These are phyloP conservation scores for Ephydatia muelleri DNA, from an alignment of 37 sponge, comb jelly and placozoan species.

Conservation along the genomic window DNA sequence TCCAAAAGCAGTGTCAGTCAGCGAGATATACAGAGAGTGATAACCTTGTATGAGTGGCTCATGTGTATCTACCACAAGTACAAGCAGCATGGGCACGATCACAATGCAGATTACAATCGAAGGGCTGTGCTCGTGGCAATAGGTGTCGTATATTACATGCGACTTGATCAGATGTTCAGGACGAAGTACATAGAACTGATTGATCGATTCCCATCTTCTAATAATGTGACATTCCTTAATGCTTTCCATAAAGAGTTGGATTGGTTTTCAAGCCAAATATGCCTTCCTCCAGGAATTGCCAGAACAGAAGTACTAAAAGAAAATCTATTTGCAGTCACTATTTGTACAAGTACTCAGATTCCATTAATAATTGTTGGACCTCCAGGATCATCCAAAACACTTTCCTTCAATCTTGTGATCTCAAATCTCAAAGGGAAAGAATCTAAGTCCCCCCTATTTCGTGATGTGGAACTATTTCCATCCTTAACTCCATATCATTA, in stretches of 20 bases:
- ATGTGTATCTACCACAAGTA: slow-evolving; percentile 11
- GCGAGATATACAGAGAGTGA: slow-evolving; percentile 72
- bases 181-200: slow-evolving; percentile 28
- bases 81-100: slow-evolving; percentile 2
- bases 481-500: slow-evolving; percentile 59
- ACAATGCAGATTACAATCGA: slow-evolving; percentile 17
- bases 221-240: not conserved
- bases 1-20: slow-evolving; percentile 81
- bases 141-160: slow-evolving; percentile 89
- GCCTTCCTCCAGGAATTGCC: slow-evolving; percentile 57
- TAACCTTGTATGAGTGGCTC: slow-evolving; percentile 44
- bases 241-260: slow-evolving; percentile 27
- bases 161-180: slow-evolving; percentile 65
- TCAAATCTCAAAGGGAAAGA: slow-evolving; percentile 57
- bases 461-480: slow-evolving; percentile 21
- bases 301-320: slow-evolving; percentile 67
- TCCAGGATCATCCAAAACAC: slow-evolving; percentile 67
- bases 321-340: slow-evolving; percentile 57
- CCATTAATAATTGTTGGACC: slow-evolving; percentile 72
- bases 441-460: slow-evolving; percentile 11
- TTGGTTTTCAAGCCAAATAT: not conserved
- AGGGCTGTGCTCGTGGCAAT: slow-evolving; percentile 75
- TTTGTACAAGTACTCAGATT: slow-evolving; percentile 29
- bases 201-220: slow-evolving; percentile 2
- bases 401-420: slow-evolving; percentile 61